Percentiles rank a stretch among this genome's conserved stretches.
Conservation (phyloP, 64 coral and sea anemone species). For the Stylophora pistillata region DNA sequence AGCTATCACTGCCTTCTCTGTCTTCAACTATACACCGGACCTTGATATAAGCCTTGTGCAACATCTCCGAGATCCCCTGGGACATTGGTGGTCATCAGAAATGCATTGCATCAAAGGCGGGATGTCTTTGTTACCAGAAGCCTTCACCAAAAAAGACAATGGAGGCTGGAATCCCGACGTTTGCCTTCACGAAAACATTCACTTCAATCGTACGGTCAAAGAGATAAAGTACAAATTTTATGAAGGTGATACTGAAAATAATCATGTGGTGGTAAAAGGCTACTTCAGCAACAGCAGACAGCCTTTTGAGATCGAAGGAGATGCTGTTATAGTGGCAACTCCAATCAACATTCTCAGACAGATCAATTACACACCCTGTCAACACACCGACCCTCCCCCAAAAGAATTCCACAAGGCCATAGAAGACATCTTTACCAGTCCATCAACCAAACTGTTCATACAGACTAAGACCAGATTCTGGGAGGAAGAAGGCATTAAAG, state of each 20-base stretch:
- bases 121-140: constrained; percentile 34
- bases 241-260: constrained; percentile 2
- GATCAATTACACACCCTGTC: constrained; percentile 4
- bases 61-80: constrained; percentile 41
- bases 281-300: constrained; percentile 8
- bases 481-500: constrained; percentile 31
- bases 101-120: constrained; percentile 45
- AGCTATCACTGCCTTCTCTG: constrained; percentile 32
- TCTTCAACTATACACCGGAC: constrained; percentile 40
- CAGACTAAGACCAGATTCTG: too few relatives aligned
- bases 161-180: too few relatives aligned
- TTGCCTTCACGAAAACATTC: too few relatives aligned
- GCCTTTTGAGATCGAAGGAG: too few relatives aligned
- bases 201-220: too few relatives aligned
- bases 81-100: constrained; percentile 38
- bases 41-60: constrained; percentile 49
- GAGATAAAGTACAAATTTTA: constrained; percentile 29
- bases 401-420: constrained; percentile 21
- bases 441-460: constrained; percentile 41
- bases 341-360: too few relatives aligned
- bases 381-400: neutral
- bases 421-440: constrained; percentile 50
- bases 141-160: too few relatives aligned
- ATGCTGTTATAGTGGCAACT: too few relatives aligned
- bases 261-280: constrained; percentile 10